phyloP scores from a whole-genome alignment of 2,797 vertebrate species.

The Mus spretus region DNA sequence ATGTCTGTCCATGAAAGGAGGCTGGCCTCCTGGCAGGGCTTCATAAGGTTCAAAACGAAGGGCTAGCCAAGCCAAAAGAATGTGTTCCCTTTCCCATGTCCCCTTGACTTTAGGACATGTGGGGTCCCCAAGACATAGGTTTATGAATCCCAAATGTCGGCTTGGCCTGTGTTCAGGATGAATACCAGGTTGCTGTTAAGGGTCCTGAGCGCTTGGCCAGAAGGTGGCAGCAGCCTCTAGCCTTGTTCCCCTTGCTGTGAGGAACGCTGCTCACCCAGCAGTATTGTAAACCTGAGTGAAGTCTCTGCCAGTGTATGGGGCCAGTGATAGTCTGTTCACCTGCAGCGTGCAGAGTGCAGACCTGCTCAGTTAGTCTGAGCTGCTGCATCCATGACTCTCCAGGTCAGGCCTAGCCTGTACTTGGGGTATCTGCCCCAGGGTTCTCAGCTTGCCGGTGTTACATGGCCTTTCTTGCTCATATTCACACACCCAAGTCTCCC shows the following conservation, averaged over 20 bases:
- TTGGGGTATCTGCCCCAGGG: background rate
- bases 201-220: background rate
- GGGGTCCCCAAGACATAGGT: background rate
- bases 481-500: background rate
- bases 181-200: too few species aligned
- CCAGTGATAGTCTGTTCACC: background rate
- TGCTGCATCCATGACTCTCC: background rate
- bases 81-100: fast-evolving
- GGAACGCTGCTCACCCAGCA: background rate
- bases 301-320: background rate
- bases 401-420: background rate
- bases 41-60: background rate
- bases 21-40: background rate
- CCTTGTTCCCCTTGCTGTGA: background rate
- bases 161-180: background rate
- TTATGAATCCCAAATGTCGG: background rate
- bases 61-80: background rate
- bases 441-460: background rate
- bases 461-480: background rate
- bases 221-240: constrained; percentile 70
- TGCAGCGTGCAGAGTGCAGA: background rate
- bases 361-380: background rate
- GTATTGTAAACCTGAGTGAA: background rate
- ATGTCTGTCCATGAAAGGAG: background rate
- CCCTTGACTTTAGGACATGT: background rate